These are phyloP conservation scores for Sardina pilchardus DNA, from an alignment of 2,113 vertebrate species.

Conservation along the genomic window DNA sequence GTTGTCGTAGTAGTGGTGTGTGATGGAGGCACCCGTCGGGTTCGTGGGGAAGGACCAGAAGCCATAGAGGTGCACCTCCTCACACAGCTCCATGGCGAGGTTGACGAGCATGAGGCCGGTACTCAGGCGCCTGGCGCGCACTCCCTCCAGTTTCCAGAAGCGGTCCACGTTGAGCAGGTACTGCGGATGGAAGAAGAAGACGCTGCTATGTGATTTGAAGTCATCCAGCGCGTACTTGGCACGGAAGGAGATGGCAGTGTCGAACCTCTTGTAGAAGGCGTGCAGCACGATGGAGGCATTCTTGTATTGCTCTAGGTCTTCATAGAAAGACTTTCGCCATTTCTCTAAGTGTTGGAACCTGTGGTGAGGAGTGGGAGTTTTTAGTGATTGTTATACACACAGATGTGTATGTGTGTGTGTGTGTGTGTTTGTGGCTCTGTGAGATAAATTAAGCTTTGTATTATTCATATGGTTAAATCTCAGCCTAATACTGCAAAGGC, in stretches of 20 bases:
- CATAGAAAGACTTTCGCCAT: constrained; percentile 92
- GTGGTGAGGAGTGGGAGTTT: not conserved
- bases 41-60: constrained; percentile 99
- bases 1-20: constrained; percentile 98
- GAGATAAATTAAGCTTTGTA: not conserved
- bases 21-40: constrained; percentile 90
- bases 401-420: constrained; percentile 16
- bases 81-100: constrained; percentile 90
- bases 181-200: constrained; percentile 96
- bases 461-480: not conserved
- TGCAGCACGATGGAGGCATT: constrained; percentile 94
- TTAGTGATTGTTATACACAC: not conserved
- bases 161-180: constrained; percentile 93
- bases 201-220: constrained; percentile 83
- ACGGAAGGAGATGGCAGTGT: constrained; percentile 92
- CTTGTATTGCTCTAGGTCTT: constrained; percentile 87
- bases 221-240: constrained; percentile 96
- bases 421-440: constrained; percentile 8
- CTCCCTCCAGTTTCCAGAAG: constrained; percentile 92
- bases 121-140: constrained; percentile 90
- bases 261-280: constrained; percentile 95
- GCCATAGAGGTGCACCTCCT: constrained; percentile 96
- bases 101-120: constrained; percentile 94
- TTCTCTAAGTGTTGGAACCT: constrained; percentile 97
- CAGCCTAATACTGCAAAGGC: too few species aligned